These are phyloP conservation scores for Nebria brevicollis DNA, from an alignment of 2,888 invertebrate genomes.

Conservation along the genomic window DNA sequence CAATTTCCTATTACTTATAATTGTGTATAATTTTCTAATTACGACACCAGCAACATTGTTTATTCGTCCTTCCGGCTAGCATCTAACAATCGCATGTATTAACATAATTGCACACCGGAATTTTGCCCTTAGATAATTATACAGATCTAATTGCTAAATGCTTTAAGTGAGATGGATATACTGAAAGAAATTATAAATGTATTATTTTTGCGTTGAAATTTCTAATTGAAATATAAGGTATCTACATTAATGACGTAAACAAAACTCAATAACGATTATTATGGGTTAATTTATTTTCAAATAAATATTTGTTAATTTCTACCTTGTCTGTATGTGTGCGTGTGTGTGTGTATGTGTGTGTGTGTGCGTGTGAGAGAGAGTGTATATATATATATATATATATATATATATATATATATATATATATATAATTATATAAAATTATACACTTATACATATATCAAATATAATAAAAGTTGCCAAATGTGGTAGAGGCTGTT, in stretches of 20 bases:
- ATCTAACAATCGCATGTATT: slow-evolving; percentile 18
- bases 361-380: too few relatives aligned
- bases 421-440: neutral
- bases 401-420: too few relatives aligned
- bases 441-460: neutral
- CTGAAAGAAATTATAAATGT: neutral
- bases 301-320: too few relatives aligned
- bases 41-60: slow-evolving; percentile 23
- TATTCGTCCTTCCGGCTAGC: slow-evolving; percentile 14
- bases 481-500: neutral
- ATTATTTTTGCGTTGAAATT: neutral
- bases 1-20: neutral
- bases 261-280: too few relatives aligned
- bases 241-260: too few relatives aligned
- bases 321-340: too few relatives aligned
- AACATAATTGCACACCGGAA: neutral
- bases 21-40: slow-evolving; percentile 38
- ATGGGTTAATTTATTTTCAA: too few relatives aligned
- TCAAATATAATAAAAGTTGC: neutral
- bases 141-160: neutral
- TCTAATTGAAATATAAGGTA: too few relatives aligned
- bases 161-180: neutral
- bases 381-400: too few relatives aligned
- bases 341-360: too few relatives aligned
- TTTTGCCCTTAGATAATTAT: neutral